phyloP scores from a whole-genome alignment of 1,140 invertebrate genomes.

The Papilio xuthus region DNA sequence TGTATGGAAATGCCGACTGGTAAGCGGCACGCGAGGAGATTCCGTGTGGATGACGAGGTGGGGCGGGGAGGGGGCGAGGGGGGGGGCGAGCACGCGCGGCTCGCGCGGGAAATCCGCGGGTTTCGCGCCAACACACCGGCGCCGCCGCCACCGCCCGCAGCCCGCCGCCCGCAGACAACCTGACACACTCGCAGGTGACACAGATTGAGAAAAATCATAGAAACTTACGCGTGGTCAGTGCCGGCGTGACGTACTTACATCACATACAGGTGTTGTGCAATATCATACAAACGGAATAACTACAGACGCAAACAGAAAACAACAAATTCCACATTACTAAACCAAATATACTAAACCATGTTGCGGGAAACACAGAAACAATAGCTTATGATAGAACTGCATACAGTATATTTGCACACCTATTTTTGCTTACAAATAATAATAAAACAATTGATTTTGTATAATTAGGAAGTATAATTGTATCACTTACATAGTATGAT shows the following conservation, averaged over 20 bases:
- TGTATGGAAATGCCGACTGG: constrained; percentile 19
- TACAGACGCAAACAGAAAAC: constrained; percentile 21
- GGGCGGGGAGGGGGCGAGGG: too few relatives aligned
- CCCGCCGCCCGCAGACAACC: neutral
- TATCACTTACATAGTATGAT: too few relatives aligned
- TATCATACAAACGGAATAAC: constrained; percentile 13
- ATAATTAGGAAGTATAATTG: too few relatives aligned
- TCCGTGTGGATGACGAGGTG: neutral
- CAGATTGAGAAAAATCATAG: constrained; percentile 19
- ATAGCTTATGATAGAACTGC: neutral
- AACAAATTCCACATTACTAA: neutral
- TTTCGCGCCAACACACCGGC: constrained; percentile 6
- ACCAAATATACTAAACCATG: neutral
- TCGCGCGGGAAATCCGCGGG: constrained; percentile 28
- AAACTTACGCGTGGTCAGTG: constrained; percentile 27
- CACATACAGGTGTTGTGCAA: too few relatives aligned
- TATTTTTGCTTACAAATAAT: too few relatives aligned
- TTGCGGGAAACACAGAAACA: neutral
- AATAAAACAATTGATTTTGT: too few relatives aligned
- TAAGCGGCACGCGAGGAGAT: constrained; percentile 27
- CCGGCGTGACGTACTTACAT: neutral
- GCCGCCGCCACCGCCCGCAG: too few relatives aligned
- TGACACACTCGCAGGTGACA: constrained; percentile 15
- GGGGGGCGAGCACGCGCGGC: neutral
- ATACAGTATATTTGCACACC: too few relatives aligned